Base-by-base conservation (phyloP, 1,140 invertebrate species). In the Aphaenogaster rudis region DNA sequence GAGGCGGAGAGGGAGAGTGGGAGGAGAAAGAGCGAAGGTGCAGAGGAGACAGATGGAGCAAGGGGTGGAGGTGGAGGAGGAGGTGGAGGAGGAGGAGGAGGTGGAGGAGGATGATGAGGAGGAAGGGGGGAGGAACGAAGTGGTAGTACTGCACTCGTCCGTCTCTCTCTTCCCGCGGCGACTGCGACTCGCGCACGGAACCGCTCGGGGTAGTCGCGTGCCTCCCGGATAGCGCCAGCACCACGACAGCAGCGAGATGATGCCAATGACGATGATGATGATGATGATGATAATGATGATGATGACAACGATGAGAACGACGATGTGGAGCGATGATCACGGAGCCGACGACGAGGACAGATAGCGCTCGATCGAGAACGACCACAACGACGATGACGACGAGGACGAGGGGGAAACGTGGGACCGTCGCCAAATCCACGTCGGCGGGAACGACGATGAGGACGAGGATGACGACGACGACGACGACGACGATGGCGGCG, bases 141-240 rank as follows among this genome's bases (percentile, higher is more conserved):
- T 50, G 15, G 72, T 66, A 63, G 71, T 66, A 48, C 76, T 79
- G 72, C 84, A 77, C 76, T 84, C 69, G 69, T 87, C 74, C 59
- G 72, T 72, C 86, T 90, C 76, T 82, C 61, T 76, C 74, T 69
- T 77, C 39, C 77, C 84, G 64, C 85, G 79, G 59, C 77, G 76
- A 78, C 50, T 79, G 81, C 71, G 59, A 78, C 57, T 90, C 76
- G 86, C 74, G 76, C 88, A 90, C 88, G 52, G 57, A 90, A 90
- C 61, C 66, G 88, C 78, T 88, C 69, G 52, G 67, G 52, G 69
- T 52, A 85, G 88, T 79, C 85, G 86, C 89, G 89, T 88, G 89
- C 80, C 52, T 69, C 28, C 13, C 13, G 21, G 36, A 39, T 21
- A 52, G 13, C 28, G 61, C 17, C 63, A 80, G n/a, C 59, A 86